phyloP scores from a whole-genome alignment of 2,797 vertebrate species.

The Melanotaenia boesemani region DNA sequence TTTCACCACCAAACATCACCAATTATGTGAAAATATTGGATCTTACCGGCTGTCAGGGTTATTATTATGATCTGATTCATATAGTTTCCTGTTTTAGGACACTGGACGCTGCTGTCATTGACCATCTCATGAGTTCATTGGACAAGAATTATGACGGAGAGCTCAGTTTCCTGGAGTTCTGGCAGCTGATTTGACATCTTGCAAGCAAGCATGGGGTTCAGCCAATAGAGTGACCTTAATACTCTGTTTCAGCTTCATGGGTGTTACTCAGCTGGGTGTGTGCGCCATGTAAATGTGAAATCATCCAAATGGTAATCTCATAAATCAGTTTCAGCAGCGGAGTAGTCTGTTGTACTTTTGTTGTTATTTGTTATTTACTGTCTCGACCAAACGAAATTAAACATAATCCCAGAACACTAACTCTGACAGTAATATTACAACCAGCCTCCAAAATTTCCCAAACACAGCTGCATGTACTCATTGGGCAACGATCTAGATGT shows the following conservation, averaged over 20 bases:
- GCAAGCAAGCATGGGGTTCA: conserved; percentile 71
- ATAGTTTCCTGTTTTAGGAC: conserved; percentile 68
- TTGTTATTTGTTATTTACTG: too few species aligned
- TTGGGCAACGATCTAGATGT: conserved; percentile 20
- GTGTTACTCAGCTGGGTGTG: conserved; percentile 24
- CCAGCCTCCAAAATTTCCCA: conserved; percentile 26
- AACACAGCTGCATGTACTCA: conserved; percentile 40
- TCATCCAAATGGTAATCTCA: conserved; percentile 56
- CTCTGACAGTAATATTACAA: conserved; percentile 28
- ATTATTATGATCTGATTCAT: neutral
- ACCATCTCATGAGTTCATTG: conserved; percentile 77
- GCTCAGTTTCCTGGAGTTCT: conserved; percentile 82
- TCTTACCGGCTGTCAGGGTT: neutral
- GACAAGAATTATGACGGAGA: conserved; percentile 80
- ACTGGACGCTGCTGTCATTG: conserved; percentile 59
- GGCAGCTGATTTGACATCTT: conserved; percentile 81
- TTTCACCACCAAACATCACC: neutral
- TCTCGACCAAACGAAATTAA: conserved; percentile 28
- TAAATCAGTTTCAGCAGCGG: conserved; percentile 12
- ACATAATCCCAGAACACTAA: conserved; percentile 1
- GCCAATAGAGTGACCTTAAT: conserved; percentile 65
- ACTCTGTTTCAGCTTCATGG: conserved; percentile 8
- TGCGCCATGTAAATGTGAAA: conserved; percentile 25
- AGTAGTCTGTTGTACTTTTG: neutral
- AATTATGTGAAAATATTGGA: neutral